phyloP scores from a whole-genome alignment of 2,888 invertebrate genomes.

The Uropetala carovei region DNA sequence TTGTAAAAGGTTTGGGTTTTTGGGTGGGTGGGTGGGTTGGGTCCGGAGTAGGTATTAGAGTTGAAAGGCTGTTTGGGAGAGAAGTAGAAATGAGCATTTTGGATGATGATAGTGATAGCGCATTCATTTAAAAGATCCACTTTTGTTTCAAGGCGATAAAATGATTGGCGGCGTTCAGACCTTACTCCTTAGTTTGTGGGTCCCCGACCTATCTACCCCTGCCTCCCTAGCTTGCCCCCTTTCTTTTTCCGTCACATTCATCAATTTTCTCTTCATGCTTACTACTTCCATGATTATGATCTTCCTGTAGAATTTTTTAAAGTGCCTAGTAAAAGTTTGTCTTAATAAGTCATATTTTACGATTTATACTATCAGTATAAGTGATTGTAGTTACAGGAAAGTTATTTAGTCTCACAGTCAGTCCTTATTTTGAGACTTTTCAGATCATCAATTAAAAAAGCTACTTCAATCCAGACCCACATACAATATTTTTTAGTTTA shows the following conservation, averaged over 20 bases:
- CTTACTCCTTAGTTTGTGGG: background rate
- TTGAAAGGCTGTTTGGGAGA: background rate
- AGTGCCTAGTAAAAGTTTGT: too few relatives aligned
- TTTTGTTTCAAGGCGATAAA: slow-evolving; percentile 55
- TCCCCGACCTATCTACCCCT: background rate
- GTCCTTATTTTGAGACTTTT: too few relatives aligned
- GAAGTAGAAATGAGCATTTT: slow-evolving; percentile 42
- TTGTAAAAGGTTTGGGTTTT: background rate
- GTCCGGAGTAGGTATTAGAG: background rate
- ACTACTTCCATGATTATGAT: background rate
- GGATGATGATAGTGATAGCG: slow-evolving; percentile 55
- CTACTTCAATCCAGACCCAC: too few relatives aligned
- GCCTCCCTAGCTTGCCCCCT: background rate
- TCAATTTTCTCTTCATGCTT: background rate
- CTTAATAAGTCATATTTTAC: too few relatives aligned
- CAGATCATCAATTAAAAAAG: too few relatives aligned
- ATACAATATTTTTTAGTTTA: too few relatives aligned
- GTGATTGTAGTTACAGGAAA: too few relatives aligned
- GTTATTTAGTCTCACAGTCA: too few relatives aligned
- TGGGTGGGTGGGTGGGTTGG: slow-evolving; percentile 10
- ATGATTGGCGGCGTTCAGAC: slow-evolving; percentile 35
- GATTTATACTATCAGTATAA: too few relatives aligned
- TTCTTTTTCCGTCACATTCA: background rate
- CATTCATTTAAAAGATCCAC: slow-evolving; percentile 56
- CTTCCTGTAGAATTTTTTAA: too few relatives aligned